These are phyloP conservation scores for Agrochola lota DNA, from an alignment of 2,888 invertebrate species.

Conservation along the genomic window DNA sequence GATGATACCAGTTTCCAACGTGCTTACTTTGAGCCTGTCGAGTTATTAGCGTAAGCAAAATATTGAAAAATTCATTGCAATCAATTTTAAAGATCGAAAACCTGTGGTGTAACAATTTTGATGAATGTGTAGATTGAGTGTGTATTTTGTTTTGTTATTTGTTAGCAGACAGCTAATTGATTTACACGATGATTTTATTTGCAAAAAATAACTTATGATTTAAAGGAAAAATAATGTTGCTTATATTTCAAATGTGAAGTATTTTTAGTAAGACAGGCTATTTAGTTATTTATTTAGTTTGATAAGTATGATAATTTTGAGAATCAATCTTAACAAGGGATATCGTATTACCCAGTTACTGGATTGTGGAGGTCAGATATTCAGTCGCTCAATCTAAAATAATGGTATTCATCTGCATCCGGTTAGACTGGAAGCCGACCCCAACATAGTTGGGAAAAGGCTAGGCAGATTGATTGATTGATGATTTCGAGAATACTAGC, in stretches of 20 bases:
- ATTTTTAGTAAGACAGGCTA: not conserved
- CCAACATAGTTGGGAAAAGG: too few species aligned
- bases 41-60: slow-evolving; percentile 57
- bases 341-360: too few species aligned
- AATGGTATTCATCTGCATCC: too few species aligned
- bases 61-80: slow-evolving; percentile 63
- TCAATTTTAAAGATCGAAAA: slow-evolving; percentile 55
- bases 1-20: slow-evolving; percentile 59
- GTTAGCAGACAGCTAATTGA: slow-evolving; percentile 34
- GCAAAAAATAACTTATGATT: not conserved
- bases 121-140: slow-evolving; percentile 53
- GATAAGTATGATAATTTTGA: too few species aligned
- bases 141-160: slow-evolving; percentile 48
- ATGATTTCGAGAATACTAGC: too few species aligned
- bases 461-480: too few species aligned
- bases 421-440: too few species aligned
- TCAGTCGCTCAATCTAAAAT: too few species aligned
- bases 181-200: slow-evolving; percentile 20
- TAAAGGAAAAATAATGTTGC: not conserved
- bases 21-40: slow-evolving; percentile 44
- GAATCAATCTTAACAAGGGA: too few species aligned
- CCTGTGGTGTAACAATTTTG: slow-evolving; percentile 53
- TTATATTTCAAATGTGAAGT: not conserved
- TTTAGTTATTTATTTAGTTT: not conserved
- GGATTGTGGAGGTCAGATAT: too few species aligned